phyloP scores from a whole-genome alignment of 2,888 invertebrate genomes.

The Thysanoteuthis rhombus region DNA sequence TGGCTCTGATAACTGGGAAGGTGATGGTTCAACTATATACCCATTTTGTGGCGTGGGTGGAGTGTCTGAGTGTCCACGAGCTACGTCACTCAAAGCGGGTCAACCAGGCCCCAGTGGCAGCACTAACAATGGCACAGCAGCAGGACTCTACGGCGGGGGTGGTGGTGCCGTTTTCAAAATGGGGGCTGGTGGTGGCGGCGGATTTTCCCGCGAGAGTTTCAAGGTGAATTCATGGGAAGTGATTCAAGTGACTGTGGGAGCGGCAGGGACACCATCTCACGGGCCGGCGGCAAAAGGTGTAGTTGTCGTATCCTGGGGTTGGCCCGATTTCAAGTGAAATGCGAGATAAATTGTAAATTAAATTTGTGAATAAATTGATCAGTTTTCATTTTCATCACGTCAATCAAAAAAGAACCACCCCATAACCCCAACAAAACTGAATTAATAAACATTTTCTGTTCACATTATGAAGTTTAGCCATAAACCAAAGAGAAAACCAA shows the following conservation, averaged over 20 bases:
- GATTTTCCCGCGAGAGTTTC: background rate
- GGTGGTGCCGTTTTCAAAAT: constrained; percentile 38
- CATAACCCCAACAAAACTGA: no score
- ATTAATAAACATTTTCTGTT: no score
- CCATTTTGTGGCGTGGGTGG: constrained; percentile 42
- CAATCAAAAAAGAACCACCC: no score
- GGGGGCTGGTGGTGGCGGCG: constrained; percentile 40
- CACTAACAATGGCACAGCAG: constrained; percentile 22
- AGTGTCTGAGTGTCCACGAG: constrained; percentile 33
- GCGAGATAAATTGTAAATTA: background rate
- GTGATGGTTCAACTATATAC: constrained; percentile 36
- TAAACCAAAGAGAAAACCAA: no score
- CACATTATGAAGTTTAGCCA: no score
- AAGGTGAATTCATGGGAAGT: constrained; percentile 1
- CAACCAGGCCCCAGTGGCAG: constrained; percentile 35
- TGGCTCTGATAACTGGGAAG: constrained; percentile 30
- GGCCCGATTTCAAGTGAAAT: background rate
- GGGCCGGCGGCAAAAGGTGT: background rate
- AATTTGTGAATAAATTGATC: background rate
- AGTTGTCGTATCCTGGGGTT: constrained; percentile 28
- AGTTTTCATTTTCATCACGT: background rate
- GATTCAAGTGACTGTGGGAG: background rate
- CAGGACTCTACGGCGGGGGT: constrained; percentile 41
- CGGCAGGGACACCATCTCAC: background rate
- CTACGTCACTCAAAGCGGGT: constrained; percentile 34